phyloP scores from a whole-genome alignment of 2,797 vertebrate species.

The Parauchenoglanis ngamensis region DNA sequence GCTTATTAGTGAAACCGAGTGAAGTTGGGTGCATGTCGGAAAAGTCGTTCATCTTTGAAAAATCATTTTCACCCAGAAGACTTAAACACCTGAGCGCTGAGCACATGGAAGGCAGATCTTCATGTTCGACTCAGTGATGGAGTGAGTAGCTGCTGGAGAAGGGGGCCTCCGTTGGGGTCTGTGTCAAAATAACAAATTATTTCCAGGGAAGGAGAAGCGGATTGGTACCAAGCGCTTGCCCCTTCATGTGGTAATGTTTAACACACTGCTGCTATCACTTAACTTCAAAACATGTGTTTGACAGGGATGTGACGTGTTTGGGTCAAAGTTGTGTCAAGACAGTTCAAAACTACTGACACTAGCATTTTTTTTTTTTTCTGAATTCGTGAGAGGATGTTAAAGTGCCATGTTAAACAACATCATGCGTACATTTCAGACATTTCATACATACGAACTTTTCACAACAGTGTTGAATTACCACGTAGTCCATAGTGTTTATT shows the following conservation, averaged over 20 bases:
- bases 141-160: background rate
- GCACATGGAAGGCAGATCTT: constrained; percentile 4
- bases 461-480: background rate
- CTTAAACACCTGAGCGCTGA: background rate
- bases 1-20: background rate
- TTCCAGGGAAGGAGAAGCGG: background rate
- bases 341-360: background rate
- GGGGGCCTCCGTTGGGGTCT: background rate
- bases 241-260: constrained; percentile 31
- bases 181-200: constrained; percentile 22
- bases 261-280: constrained; percentile 11
- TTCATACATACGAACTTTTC: background rate
- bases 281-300: background rate
- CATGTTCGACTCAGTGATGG: background rate
- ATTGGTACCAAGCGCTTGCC: background rate
- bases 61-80: background rate
- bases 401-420: background rate
- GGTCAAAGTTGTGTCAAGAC: constrained; percentile 16
- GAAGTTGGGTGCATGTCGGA: too few species aligned
- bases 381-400: background rate
- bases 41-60: background rate
- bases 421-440: background rate
- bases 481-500: background rate
- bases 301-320: background rate
- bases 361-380: background rate